These are phyloP conservation scores for Ridgeia piscesae DNA, from an alignment of 1,140 invertebrate species.

Conservation along the genomic window DNA sequence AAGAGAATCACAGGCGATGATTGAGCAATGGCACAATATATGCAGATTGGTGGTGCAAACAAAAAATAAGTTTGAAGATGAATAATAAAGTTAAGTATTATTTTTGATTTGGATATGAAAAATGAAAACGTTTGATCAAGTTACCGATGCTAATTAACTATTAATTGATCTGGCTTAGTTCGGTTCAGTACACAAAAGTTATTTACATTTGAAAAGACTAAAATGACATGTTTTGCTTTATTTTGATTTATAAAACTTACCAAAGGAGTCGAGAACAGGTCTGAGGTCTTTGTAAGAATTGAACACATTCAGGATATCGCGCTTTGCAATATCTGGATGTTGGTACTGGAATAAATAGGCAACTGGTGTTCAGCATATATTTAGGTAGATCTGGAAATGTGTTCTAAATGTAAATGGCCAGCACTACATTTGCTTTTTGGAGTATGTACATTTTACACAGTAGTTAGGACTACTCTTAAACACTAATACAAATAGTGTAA, in stretches of 20 bases:
- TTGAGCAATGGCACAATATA: no score
- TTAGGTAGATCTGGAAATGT: background rate
- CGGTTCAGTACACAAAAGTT: background rate
- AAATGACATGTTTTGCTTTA: background rate
- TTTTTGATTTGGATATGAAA: no score
- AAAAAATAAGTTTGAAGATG: no score
- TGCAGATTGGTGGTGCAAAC: no score
- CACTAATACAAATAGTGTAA: no score
- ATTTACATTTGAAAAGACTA: background rate
- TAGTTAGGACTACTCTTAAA: no score
- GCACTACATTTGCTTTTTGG: background rate
- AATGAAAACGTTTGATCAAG: no score
- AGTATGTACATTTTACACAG: no score
- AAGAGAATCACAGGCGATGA: no score
- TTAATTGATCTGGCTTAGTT: background rate
- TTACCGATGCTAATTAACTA: no score
- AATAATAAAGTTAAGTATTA: no score
- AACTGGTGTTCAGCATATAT: background rate
- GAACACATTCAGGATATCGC: conserved; percentile 73
- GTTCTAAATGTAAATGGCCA: background rate
- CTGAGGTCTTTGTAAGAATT: conserved; percentile 73
- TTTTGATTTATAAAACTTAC: conserved; percentile 57
- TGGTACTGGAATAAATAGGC: conserved; percentile 63
- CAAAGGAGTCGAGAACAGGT: conserved; percentile 67
- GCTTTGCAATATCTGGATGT: conserved; percentile 73